phyloP scores from a whole-genome alignment of 2,797 vertebrate genomes.

The Mormyrus proboscirostris region DNA sequence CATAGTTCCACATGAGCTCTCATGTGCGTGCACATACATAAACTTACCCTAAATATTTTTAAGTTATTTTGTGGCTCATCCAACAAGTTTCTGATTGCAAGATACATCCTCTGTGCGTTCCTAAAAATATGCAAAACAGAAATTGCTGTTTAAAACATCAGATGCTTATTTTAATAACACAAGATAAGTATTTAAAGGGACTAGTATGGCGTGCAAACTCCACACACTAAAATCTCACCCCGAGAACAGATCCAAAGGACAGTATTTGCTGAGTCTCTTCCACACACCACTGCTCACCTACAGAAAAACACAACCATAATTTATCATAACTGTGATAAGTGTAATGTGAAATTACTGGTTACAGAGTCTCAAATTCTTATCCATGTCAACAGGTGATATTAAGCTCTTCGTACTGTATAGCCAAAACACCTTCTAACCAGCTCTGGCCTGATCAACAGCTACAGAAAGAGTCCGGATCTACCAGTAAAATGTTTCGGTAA shows the following conservation, averaged over 20 bases:
- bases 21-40: neutral
- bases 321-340: neutral
- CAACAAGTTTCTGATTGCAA: conserved; percentile 89
- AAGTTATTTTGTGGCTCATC: conserved; percentile 97
- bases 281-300: conserved; percentile 90
- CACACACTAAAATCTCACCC: conserved; percentile 65
- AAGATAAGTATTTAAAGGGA: neutral
- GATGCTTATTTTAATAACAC: neutral
- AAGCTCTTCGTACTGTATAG: no score
- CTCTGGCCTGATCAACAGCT: no score
- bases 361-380: neutral
- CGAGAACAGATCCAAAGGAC: conserved; percentile 94
- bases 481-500: neutral
- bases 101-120: conserved; percentile 91
- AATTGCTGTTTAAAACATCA: neutral
- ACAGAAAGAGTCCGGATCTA: neutral
- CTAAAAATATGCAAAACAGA: conserved; percentile 47
- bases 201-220: neutral
- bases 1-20: neutral
- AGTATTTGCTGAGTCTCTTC: conserved; percentile 90
- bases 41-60: conserved; percentile 90
- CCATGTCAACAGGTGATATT: neutral
- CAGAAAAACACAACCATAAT: conserved; percentile 4
- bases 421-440: no score
- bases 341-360: neutral